A percentile compares a stretch with the other conserved stretches of the same genome.
These are phyloP conservation scores for Drosophila demipolita DNA, from an alignment of 2,888 invertebrate genomes.

Conservation along the genomic window DNA sequence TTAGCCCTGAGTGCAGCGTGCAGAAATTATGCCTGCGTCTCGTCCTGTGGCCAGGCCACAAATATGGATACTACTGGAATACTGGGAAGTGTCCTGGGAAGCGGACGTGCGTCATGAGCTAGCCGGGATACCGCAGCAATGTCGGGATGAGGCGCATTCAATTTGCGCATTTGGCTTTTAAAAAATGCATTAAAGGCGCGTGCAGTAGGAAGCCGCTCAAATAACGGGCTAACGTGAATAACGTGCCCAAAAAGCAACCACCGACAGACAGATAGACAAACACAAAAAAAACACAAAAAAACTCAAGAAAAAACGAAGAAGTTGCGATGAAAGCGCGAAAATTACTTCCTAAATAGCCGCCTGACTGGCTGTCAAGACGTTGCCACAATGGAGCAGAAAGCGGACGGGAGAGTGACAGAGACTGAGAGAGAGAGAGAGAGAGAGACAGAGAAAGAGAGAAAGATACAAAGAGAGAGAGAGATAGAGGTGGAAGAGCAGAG, in stretches of 20 bases:
- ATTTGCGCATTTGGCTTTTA: conserved; percentile 81
- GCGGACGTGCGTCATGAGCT: conserved; percentile 59
- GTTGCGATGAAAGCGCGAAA: conserved; percentile 77
- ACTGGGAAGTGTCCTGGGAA: conserved; percentile 21
- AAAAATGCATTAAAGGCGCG: conserved; percentile 75
- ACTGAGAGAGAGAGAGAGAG: not conserved
- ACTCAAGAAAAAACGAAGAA: conserved; percentile 27
- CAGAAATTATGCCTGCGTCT: conserved; percentile 77
- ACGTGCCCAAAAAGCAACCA: conserved; percentile 72
- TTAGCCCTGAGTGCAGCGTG: conserved; percentile 75
- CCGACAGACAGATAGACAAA: conserved; percentile 51
- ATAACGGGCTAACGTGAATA: conserved; percentile 73
- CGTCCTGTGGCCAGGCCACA: conserved; percentile 41
- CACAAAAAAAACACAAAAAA: conserved; percentile 4
- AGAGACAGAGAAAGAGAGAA: not conserved
- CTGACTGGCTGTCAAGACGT: conserved; percentile 76
- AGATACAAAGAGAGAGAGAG: no score
- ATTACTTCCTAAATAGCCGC: conserved; percentile 80
- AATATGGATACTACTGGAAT: not conserved
- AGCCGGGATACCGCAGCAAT: conserved; percentile 58
- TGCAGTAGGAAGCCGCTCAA: conserved; percentile 43
- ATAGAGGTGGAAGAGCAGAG: conserved; percentile 19
- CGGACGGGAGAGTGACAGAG: conserved; percentile 17
- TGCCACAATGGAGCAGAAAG: conserved; percentile 25
- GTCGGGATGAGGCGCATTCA: conserved; percentile 65